Evolutionary conservation across 1,140 invertebrate species (phyloP).

Genomic region (Neodiprion virginianus): DNA sequence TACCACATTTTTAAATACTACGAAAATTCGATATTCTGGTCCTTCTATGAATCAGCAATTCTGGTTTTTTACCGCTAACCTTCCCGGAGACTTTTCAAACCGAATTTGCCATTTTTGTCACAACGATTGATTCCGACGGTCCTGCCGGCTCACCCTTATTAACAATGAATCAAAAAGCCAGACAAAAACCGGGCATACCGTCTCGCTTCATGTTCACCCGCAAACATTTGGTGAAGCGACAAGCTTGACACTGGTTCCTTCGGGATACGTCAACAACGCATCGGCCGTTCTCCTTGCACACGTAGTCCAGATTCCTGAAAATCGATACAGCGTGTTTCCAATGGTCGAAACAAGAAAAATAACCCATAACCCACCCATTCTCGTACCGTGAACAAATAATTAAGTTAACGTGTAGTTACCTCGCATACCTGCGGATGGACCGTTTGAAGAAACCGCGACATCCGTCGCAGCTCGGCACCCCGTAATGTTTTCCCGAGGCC

Average conservation of each 20-base stretch:
- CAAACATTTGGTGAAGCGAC: slow-evolving; percentile 91
- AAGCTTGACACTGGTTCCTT: slow-evolving; percentile 94
- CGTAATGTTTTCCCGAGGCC: slow-evolving; percentile 92
- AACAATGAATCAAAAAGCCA: neutral
- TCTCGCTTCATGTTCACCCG: slow-evolving; percentile 95
- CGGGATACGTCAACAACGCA: slow-evolving; percentile 92
- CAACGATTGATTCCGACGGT: too few relatives aligned
- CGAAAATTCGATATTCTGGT: too few relatives aligned
- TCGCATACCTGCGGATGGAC: slow-evolving; percentile 78
- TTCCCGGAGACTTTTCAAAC: too few relatives aligned
- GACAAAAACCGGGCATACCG: slow-evolving; percentile 65
- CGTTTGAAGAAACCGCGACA: slow-evolving; percentile 94
- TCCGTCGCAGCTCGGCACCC: slow-evolving; percentile 88
- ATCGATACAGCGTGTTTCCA: slow-evolving; percentile 22
- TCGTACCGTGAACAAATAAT: neutral
- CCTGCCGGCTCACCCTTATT: neutral
- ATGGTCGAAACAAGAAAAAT: slow-evolving; percentile 15
- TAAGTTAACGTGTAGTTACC: slow-evolving; percentile 45
- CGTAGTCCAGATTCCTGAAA: slow-evolving; percentile 85
- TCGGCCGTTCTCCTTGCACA: slow-evolving; percentile 89
- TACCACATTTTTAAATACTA: too few relatives aligned
- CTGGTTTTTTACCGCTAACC: too few relatives aligned
- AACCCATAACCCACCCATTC: neutral
- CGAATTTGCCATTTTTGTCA: too few relatives aligned
- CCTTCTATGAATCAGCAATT: too few relatives aligned